Conservation (phyloP, 2,113 vertebrate species). For the Poicephalus gulielmi region DNA sequence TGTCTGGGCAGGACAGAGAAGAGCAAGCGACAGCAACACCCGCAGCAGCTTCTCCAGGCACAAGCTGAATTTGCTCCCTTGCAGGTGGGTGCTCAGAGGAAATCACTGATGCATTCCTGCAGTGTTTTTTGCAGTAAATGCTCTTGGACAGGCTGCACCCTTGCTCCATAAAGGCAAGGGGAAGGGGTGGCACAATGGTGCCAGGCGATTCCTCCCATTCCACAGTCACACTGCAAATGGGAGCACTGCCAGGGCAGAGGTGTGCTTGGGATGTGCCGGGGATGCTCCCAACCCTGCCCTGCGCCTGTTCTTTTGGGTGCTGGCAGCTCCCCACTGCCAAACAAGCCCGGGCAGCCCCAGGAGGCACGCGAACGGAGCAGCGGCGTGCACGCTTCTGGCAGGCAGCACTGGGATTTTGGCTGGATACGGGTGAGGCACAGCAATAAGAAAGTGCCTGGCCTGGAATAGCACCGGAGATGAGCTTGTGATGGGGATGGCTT, state of each 20-base stretch:
- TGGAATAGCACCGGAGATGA: not conserved
- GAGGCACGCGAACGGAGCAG: not conserved
- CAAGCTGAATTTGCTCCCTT: not conserved
- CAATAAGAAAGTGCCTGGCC: not conserved
- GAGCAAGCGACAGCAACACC: not conserved
- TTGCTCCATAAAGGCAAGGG: not conserved
- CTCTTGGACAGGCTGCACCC: rapidly evolving
- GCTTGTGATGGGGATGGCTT: not conserved
- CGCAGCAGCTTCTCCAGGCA: not conserved
- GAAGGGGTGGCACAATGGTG: not conserved
- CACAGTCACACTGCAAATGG: rapidly evolving
- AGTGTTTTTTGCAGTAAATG: rapidly evolving
- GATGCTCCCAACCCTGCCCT: not conserved
- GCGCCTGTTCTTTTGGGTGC: not conserved
- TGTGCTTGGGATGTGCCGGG: not conserved
- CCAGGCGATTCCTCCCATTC: not conserved
- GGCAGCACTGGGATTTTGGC: not conserved
- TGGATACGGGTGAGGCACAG: not conserved
- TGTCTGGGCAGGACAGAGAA: not conserved
- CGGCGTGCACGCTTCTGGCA: not conserved
- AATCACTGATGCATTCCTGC: not conserved
- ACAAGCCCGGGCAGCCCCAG: not conserved
- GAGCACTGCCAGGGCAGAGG: not conserved
- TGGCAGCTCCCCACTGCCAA: not conserved
- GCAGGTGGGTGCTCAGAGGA: not conserved